Base-by-base conservation (phyloP, 1,140 invertebrate genomes). In the Mycetomoellerius zeteki region DNA sequence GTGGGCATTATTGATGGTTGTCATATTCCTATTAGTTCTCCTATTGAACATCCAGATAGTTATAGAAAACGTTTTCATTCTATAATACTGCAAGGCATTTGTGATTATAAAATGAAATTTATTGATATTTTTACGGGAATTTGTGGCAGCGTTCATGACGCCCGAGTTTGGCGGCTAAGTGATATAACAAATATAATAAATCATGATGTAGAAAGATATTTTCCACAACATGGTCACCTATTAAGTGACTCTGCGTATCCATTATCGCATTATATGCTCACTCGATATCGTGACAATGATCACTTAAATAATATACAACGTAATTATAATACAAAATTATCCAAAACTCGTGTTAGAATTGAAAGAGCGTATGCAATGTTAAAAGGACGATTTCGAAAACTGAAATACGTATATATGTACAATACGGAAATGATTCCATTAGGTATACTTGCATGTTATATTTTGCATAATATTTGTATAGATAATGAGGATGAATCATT, bases 61-160 rank as follows among this genome's bases (percentile, higher is more conserved):
- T 73, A 73, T 1, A 10, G 50, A 30, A 73, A 73, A 73, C 8
- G 27, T 6, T 73, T 30, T 54, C 16, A 73, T 73, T 73, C 71
- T 5, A 73, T 73, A 73, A 5, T 76, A 43, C 16, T 80, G 4
- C 77, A 80, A 80, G 77, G 62, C 14, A 80, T 80, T 52, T 80
- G 47, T 21, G 16, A 80, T 69, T 0, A 67, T 33, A 56, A 21
- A 67, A 52, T 80, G 27, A 67, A 56, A 69, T 67, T 80, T 27
- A 69, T 69, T 7, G 47, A 80, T 33, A 10, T 69, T 54, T 80
- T 52, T 69, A 8, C 27, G 10, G 27, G 77, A 69, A 67, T 80
- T 3, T 80, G 77, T 80, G 47, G 77, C 14, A 80, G 77, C 21
- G 62, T 80, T 16, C 62, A 80, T 16, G 62, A 80, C 33, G 47